Evolutionary conservation across 2,113 vertebrate genomes (phyloP).

Genomic region (Sitta europaea): DNA sequence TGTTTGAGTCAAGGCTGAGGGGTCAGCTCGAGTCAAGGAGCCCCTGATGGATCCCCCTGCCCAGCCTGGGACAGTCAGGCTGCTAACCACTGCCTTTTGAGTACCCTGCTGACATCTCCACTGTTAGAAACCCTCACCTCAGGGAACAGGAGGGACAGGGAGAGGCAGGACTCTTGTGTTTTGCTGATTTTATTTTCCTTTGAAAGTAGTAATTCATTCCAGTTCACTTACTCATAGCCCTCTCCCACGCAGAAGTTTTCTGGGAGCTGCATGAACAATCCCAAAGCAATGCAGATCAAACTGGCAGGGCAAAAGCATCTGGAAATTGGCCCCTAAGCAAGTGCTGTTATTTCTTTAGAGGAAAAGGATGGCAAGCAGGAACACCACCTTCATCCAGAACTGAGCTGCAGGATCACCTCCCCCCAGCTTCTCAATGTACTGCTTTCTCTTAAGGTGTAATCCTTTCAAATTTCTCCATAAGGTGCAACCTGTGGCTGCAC

Average conservation of each 20-base stretch:
- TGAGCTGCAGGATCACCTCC: background rate
- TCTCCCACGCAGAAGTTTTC: background rate
- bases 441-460: background rate
- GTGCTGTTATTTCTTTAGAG: background rate
- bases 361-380: background rate
- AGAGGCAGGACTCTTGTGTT: background rate
- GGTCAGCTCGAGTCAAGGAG: background rate
- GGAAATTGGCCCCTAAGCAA: background rate
- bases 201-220: slow-evolving; percentile 16
- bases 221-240: background rate
- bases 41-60: background rate
- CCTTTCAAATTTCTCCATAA: background rate
- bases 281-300: background rate
- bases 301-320: background rate
- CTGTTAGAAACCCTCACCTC: background rate
- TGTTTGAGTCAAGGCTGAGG: background rate
- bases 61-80: no score
- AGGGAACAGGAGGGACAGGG: background rate
- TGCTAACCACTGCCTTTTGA: background rate
- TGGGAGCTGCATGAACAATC: background rate
- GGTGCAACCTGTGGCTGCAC: background rate
- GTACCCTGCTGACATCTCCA: background rate
- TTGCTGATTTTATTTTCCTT: background rate
- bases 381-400: accelerated
- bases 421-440: background rate